Conservation (phyloP, 2,888 invertebrate species). For the Cremastinae sp. region DNA sequence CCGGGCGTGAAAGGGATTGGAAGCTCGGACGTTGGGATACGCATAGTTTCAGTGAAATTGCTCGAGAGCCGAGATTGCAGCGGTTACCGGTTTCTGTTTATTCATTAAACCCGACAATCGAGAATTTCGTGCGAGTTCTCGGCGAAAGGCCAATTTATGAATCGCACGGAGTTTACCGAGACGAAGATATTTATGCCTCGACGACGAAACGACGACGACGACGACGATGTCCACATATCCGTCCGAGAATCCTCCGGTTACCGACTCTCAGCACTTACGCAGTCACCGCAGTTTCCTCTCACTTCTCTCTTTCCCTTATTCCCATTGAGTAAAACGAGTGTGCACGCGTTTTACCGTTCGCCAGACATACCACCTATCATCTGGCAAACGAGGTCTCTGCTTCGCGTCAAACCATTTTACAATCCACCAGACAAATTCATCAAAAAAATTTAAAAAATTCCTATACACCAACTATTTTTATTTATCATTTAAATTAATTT, state of each 20-base stretch:
- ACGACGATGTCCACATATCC: slow-evolving; percentile 48
- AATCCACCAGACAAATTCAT: not conserved
- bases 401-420: slow-evolving; percentile 14
- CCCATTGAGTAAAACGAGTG: slow-evolving; percentile 56
- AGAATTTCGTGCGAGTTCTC: slow-evolving; percentile 45
- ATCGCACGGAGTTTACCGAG: slow-evolving; percentile 60
- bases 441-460: not conserved
- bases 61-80: slow-evolving; percentile 21
- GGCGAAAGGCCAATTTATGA: slow-evolving; percentile 67
- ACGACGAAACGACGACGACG: slow-evolving; percentile 13
- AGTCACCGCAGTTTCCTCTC: slow-evolving; percentile 3
- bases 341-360: slow-evolving; percentile 50
- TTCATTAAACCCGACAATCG: slow-evolving; percentile 24
- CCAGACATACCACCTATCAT: slow-evolving; percentile 52
- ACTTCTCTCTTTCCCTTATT: slow-evolving; percentile 28
- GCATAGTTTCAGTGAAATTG: not conserved
- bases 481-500: not conserved
- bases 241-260: slow-evolving; percentile 54
- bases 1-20: not conserved
- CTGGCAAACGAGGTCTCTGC: slow-evolving; percentile 35
- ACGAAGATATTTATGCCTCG: slow-evolving; percentile 63
- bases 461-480: slow-evolving; percentile 17
- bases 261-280: slow-evolving; percentile 52
- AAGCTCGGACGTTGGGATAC: too few relatives aligned
- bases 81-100: slow-evolving; percentile 57